Base-by-base conservation (phyloP, 2,113 vertebrate genomes). In the Mormoops blainvillei region DNA sequence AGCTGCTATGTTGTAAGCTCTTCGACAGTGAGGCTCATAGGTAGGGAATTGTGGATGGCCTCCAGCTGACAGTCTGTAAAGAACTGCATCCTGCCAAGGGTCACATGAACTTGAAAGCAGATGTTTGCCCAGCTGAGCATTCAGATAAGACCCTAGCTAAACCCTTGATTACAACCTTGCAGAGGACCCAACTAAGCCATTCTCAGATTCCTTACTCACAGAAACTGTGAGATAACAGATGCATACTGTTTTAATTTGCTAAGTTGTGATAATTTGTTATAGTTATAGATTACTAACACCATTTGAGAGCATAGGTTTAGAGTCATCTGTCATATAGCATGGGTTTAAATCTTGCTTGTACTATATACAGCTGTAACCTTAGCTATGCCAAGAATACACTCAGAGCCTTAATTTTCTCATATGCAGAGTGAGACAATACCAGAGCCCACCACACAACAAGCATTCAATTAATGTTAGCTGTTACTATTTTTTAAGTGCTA, bases 401-500 rank as follows among this genome's bases (percentile, higher is more conserved):
- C n/a, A 71, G 76, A 65, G 11, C 38, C 50, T 67, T 31, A 12
- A 13, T 41, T 54, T 70, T 74, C 84, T 89, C 67, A 20, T 58
- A 18, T 68, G 22, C 43, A 41, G 20, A n/a, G 26, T 61, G 52
- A 89, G 61, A 48, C 16, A 16, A 31, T 5, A 36, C 15, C 26
- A 65, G 68, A 58, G 48, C 24, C 14, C 15, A 15, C 11, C 36
- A 50, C 31, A 24, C 33, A 48, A 36, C 41, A 67, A 36, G 31
- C 43, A 65, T 67, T 56, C 43, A 74, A 13, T 36, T 81, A 80
- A 33, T 80, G 13, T 36, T 41, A 88, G 41, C 70, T 91, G 7
- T n/a, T 38, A n/a, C 11, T 68, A 77, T 94, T 63, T 76, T 93
- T 67, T 85, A 94, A 97, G 63, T 63, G 65, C 36, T 50, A 65